Conservation (phyloP, 2,888 invertebrate genomes). For the Nephrotoma appendiculata region DNA sequence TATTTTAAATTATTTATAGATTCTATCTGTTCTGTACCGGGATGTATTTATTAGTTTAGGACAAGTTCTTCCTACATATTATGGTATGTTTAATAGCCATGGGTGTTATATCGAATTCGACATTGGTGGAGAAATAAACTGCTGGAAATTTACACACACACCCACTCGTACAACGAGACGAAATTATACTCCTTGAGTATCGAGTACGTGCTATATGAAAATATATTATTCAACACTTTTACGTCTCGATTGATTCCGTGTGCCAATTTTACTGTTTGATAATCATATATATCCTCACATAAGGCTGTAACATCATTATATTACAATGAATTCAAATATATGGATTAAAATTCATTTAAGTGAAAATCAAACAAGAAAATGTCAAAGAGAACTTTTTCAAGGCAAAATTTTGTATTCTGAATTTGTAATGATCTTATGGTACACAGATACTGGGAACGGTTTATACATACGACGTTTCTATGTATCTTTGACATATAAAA, state of each 20-base stretch:
- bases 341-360: not conserved
- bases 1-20: too few relatives aligned
- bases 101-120: too few relatives aligned
- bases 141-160: too few relatives aligned
- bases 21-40: too few relatives aligned
- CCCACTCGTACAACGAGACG: not conserved
- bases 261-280: not conserved
- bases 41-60: too few relatives aligned
- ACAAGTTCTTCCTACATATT: too few relatives aligned
- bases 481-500: not conserved
- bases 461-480: not conserved
- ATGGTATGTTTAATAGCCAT: too few relatives aligned
- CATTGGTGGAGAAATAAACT: too few relatives aligned
- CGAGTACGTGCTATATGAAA: not conserved
- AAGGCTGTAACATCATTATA: not conserved
- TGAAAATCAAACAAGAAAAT: not conserved
- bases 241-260: not conserved
- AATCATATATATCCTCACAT: not conserved
- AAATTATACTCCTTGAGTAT: not conserved
- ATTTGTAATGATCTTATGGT: too few relatives aligned
- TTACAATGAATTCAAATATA: not conserved
- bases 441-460: too few relatives aligned
- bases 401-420: not conserved
- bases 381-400: not conserved
- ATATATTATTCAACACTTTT: not conserved